A percentile compares a stretch with the other conserved stretches of the same genome.
phyloP scores from a whole-genome alignment of 2,888 invertebrate species.

The Tortricodes alternella region DNA sequence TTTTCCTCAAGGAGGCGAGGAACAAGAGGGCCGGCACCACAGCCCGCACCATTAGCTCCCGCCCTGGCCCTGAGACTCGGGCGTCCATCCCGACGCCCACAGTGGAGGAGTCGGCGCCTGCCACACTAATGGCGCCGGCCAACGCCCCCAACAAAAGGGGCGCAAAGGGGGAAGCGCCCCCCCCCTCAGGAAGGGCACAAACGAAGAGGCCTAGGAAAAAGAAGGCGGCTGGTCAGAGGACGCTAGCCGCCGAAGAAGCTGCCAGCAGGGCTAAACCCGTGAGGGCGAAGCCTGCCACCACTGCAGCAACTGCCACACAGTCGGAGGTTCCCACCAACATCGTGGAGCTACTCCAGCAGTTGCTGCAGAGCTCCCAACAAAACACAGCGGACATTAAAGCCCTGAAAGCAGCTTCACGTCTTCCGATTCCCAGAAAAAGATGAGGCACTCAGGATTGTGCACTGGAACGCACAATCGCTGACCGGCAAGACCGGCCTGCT shows the following conservation, averaged over 20 bases:
- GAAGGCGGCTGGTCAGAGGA: too few species aligned
- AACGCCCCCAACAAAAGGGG: not conserved
- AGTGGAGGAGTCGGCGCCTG: not conserved
- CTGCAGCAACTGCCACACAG: too few species aligned
- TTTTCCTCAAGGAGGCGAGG: not conserved
- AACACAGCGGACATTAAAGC: too few species aligned
- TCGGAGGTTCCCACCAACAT: too few species aligned
- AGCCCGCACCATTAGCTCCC: not conserved
- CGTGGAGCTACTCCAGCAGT: too few species aligned
- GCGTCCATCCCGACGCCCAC: not conserved
- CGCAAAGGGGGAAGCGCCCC: not conserved
- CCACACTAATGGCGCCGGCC: not conserved
- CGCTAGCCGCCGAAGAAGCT: too few species aligned
- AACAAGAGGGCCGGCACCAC: not conserved
- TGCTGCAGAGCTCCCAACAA: too few species aligned
- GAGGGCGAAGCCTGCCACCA: too few species aligned
- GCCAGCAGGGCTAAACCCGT: too few species aligned
- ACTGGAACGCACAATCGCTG: conserved; percentile 15
- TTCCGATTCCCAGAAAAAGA: not conserved
- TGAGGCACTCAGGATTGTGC: not conserved
- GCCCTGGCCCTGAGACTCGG: not conserved
- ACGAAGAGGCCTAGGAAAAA: too few species aligned
- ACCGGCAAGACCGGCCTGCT: conserved; percentile 5
- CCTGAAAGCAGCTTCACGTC: not conserved
- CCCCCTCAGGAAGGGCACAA: not conserved